Base-by-base conservation (phyloP, 2,797 vertebrate genomes). In the Gephyroberyx darwinii region DNA sequence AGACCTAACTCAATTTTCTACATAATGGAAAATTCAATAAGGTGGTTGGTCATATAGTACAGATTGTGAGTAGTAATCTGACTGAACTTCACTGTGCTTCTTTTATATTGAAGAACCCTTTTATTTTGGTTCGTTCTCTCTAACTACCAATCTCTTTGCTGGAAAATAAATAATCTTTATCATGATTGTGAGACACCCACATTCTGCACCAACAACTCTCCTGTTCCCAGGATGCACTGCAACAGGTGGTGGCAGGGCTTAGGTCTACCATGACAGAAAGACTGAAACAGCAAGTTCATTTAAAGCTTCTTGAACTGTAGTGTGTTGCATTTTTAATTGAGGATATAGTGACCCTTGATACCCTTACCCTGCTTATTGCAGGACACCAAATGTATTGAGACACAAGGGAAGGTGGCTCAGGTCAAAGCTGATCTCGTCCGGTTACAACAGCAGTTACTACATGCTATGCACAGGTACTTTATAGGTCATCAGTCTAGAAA, bases 181-280 rank as follows among this genome's bases (percentile, higher is more conserved):
- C 33, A 45, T 71, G 63, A 77, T 56, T 12, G n/a, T 19, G 1
- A 19, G 84, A 88, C 9, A 33, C 43, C 8, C 58, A 68, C n/a
- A 17, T 59, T 22, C 72, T 88, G 13, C 61, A 43, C 20, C 67
- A 53, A 14, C 82, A 88, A 65, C 77, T 91, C 16, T 33, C 69
- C 2, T 85, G 75, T 65, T 85, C 77, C 67, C 77, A 84, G 62
- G 73, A 85, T 77, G 75, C 84, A 69, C 43, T 86, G 80, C 82
- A 85, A 70, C 65, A 52, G 20, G 64, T 71, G 22, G 41, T 57
- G 4, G 22, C 45, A 8, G 84, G 84, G 59, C 78, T 86, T 3
- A 63, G 69, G 10, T 65, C 58, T 5, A 54, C 30, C 53, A 73
- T 65, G 64, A 70, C 48, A 53, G 73, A 82, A 53, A 31, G 82